phyloP scores from a whole-genome alignment of 2,113 vertebrate species.

The Muntiacus reevesi region DNA sequence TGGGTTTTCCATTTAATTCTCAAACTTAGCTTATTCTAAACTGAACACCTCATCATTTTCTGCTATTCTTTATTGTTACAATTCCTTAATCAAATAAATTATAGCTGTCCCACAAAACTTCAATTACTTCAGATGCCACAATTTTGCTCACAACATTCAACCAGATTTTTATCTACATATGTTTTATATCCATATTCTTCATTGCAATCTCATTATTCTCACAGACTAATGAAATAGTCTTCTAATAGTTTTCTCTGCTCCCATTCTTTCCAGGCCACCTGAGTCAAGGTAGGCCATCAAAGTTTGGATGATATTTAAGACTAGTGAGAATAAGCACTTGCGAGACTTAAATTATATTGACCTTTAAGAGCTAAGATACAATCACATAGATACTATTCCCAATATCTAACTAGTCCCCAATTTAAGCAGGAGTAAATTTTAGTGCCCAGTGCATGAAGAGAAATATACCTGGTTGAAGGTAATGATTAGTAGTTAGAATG shows the following conservation, averaged over 20 bases:
- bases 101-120: not conserved
- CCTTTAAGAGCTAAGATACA: not conserved
- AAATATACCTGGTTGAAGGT: not conserved
- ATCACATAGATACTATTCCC: not conserved
- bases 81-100: not conserved
- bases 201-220: not conserved
- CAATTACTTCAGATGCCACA: not conserved
- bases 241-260: not conserved
- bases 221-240: not conserved
- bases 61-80: not conserved
- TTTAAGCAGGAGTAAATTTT: not conserved
- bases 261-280: not conserved
- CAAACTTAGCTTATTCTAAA: not conserved
- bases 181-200: not conserved
- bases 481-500: not conserved
- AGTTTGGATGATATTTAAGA: not conserved
- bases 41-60: not conserved
- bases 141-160: not conserved
- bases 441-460: not conserved
- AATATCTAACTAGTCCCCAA: not conserved
- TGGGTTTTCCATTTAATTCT: not conserved
- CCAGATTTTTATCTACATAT: not conserved
- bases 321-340: not conserved
- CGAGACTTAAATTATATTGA: not conserved
- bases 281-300: not conserved